Evolutionary conservation across 2,888 invertebrate species (phyloP), one percentile per base, ranked within the genome.

Genomic region (Leptodirus hochenwartii): DNA sequence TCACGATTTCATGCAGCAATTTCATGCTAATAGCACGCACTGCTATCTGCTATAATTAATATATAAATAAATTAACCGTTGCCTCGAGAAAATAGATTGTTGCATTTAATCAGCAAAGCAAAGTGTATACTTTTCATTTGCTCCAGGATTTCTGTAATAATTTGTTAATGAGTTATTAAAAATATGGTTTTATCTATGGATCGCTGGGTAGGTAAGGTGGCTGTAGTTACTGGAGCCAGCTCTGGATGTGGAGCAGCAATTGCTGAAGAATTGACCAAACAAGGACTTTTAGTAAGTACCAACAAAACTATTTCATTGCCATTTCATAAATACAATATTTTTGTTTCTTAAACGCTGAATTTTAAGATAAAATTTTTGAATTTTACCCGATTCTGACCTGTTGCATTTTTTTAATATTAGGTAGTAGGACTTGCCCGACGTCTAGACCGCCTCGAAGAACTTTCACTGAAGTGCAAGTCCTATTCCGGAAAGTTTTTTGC

Each of bases 401-500:
- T 5, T 6, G 15, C 12, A 27, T 13, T 14, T 20, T 13, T 30
- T 17, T 15, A 10, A 10, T 33, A 20, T 9, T 11, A 46, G 45
- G 46, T 46, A 5, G 42, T 43, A 4, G 46, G 43, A 13, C 31
- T 46, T 8, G 46, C 44, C 13, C 31, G 46, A 22, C 39, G 44
- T 6, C 34, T 38, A 11, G 38, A 46, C 20, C 35, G 25, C 15
- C 14, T 46, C 10, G 38, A 43, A 25, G 33, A 36, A 20, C 31
- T 44, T n/a, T n/a, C n/a, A n/a, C n/a, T n/a, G n/a, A n/a, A n/a
- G n/a, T n/a, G n/a, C n/a, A n/a, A n/a, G n/a, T n/a, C n/a, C 4
- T 5, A 25, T 15, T 25, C 30, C 12, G 40, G 41, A 5, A 40
- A 40, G 31, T 20, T 44, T 1, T 32, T 35, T 23, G 31, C 41